These are phyloP conservation scores for Drosophila ustulata DNA, from an alignment of 2,888 invertebrate genomes.

Conservation along the genomic window DNA sequence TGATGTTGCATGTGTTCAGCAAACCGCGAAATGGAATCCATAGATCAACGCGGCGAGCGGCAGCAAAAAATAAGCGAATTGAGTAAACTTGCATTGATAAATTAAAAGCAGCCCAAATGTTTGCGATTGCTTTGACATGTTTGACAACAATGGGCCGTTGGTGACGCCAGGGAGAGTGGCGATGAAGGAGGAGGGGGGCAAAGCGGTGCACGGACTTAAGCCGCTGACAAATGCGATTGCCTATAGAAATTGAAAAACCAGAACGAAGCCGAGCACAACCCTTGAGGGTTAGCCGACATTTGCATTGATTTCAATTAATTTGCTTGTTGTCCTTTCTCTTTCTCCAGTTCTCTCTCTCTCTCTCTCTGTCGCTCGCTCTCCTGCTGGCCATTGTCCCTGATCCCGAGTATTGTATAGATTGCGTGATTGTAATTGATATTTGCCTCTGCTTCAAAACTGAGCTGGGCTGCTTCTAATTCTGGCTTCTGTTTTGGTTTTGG, in stretches of 20 bases:
- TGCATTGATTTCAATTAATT: constrained; percentile 82
- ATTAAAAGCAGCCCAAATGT: constrained; percentile 80
- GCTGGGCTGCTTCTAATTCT: constrained; percentile 32
- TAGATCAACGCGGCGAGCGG: constrained; percentile 56
- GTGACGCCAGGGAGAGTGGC: not conserved
- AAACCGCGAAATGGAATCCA: constrained; percentile 79
- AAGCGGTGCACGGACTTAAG: constrained; percentile 63
- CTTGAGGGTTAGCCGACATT: constrained; percentile 63
- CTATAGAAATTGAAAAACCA: constrained; percentile 72
- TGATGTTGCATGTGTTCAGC: constrained; percentile 65
- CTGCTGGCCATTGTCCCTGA: constrained; percentile 37
- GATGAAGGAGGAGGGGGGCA: constrained; percentile 9
- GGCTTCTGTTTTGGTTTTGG: constrained; percentile 25
- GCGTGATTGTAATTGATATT: constrained; percentile 80
- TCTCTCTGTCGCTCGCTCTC: not conserved
- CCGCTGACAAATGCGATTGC: constrained; percentile 81
- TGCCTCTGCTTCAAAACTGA: constrained; percentile 45
- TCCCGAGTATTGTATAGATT: constrained; percentile 57
- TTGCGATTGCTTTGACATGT: constrained; percentile 81
- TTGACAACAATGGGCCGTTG: constrained; percentile 76
- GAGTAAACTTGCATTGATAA: constrained; percentile 74
- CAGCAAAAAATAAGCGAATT: constrained; percentile 30
- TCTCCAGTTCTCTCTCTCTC: not conserved
- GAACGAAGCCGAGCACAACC: constrained; percentile 54
- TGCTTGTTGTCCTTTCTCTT: constrained; percentile 60